Base-by-base conservation (phyloP, 1,140 invertebrate genomes). In the Drosophila novamexicana region DNA sequence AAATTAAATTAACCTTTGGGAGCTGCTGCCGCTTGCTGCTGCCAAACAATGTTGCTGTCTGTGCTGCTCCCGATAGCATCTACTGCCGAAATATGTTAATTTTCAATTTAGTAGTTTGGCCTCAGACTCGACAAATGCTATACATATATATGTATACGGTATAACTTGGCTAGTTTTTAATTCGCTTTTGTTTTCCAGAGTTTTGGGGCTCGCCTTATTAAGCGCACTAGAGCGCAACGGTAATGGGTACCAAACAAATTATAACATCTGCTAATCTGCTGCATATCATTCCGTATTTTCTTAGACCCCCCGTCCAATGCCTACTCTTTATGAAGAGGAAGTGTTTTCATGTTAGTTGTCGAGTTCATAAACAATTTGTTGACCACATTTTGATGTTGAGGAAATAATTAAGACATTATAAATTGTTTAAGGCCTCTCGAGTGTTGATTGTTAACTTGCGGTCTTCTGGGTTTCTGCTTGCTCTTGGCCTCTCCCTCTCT, bases 381-480 rank as follows among this genome's bases (percentile, higher is more conserved):
- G 77, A 52, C 68, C 63, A 77, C 61, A 62, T 67, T 70, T 63
- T 42, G 45, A 47, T 63, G 65, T 54, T 59, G 65, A 52, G 52
- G 72, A 86, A 89, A 89, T 89, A 89, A 89, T 89, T 89, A 89
- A 89, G 84, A 90, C 84, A 89, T 89, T 89, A 89, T 89, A 89
- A 89, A 90, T 88, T 84, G 89, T 88, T 83, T 84, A 71, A 57
- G 56, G 56, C 40, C 22, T 40, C 44, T 52, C 39, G 59, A 64
- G 77, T 89, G 84, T 90, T 90, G 84, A 89, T 75, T 75, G 72
- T 66, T 71, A 65, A 56, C 40, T 39, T 47, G 54, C 32, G 63
- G 54, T 56, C 37, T 37, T 29, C 37, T 37, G 50, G 8, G 32
- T 53, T 53, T 37, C 16, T 29, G 36, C 22, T 29, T 29, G 22